Evolutionary conservation across 2,797 vertebrate species (phyloP).

Genomic region (Labeo calbasu): DNA sequence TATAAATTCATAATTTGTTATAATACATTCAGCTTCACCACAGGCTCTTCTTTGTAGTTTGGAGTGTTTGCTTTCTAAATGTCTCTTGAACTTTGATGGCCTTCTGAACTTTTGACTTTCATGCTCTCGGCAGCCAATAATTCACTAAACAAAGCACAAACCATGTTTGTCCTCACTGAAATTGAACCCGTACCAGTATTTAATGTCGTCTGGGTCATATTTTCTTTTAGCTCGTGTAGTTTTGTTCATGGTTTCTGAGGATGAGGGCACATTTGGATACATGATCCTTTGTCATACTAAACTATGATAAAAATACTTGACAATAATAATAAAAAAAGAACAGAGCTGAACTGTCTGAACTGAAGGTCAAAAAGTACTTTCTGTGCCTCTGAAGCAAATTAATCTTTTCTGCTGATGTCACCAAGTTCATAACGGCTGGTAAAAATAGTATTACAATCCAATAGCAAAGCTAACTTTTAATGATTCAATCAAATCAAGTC

Average conservation of each 20-base stretch:
- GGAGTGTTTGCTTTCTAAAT: not conserved
- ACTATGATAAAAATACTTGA: not conserved
- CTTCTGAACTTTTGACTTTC: constrained; percentile 22
- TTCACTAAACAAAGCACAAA: not conserved
- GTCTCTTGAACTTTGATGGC: constrained; percentile 6
- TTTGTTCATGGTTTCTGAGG: constrained; percentile 12
- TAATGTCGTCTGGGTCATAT: constrained; percentile 14
- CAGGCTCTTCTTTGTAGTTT: not conserved
- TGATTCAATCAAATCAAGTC: constrained; percentile 2
- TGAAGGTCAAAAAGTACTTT: not conserved
- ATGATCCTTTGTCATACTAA: not conserved
- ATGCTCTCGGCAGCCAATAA: not conserved
- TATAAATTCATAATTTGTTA: not conserved
- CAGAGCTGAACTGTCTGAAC: not conserved
- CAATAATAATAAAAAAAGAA: not conserved
- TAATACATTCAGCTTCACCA: not conserved
- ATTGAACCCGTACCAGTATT: constrained; percentile 5
- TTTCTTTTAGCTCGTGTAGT: not conserved
- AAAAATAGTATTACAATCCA: constrained; percentile 3
- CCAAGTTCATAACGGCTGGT: not conserved
- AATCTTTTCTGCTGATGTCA: not conserved
- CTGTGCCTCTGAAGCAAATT: not conserved
- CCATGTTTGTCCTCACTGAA: constrained; percentile 7
- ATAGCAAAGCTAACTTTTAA: not conserved
- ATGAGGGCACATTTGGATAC: not conserved